phyloP scores from a whole-genome alignment of 2,888 invertebrate genomes.

The Brachylomia viminalis region DNA sequence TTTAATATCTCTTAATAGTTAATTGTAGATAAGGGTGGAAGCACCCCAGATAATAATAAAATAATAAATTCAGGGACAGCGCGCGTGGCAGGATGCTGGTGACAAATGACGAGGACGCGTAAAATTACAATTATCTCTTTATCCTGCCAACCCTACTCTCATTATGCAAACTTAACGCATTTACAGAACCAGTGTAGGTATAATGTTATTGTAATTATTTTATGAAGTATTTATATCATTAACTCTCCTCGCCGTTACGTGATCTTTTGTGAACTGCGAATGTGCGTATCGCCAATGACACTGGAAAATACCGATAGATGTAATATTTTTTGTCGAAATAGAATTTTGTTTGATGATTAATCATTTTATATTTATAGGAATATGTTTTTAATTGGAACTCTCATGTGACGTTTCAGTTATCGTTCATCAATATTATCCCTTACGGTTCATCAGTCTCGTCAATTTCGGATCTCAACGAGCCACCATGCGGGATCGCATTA shows the following conservation, averaged over 20 bases:
- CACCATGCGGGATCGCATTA: slow-evolving; percentile 90
- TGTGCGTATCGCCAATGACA: slow-evolving; percentile 48
- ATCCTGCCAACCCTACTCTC: slow-evolving; percentile 82
- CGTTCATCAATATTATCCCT: slow-evolving; percentile 72
- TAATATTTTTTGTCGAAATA: slow-evolving; percentile 39
- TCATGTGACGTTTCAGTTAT: slow-evolving; percentile 59
- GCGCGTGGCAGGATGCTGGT: slow-evolving; percentile 90
- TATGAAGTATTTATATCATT: slow-evolving; percentile 42
- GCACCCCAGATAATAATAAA: slow-evolving; percentile 84
- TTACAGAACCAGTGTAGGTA: slow-evolving; percentile 69
- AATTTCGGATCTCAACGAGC: slow-evolving; percentile 88
- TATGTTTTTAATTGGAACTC: slow-evolving; percentile 39
- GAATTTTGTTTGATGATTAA: slow-evolving; percentile 39
- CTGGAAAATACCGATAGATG: slow-evolving; percentile 33
- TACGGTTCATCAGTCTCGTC: slow-evolving; percentile 87
- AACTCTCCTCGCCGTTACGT: slow-evolving; percentile 50
- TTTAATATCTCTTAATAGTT: slow-evolving; percentile 81
- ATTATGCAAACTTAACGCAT: slow-evolving; percentile 87
- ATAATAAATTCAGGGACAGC: slow-evolving; percentile 85
- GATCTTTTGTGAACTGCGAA: slow-evolving; percentile 53
- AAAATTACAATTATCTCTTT: slow-evolving; percentile 89
- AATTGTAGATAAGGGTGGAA: slow-evolving; percentile 84
- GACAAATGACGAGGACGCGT: slow-evolving; percentile 89
- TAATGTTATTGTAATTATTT: slow-evolving; percentile 61
- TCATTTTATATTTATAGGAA: slow-evolving; percentile 8